Conservation (phyloP, 2,113 vertebrate genomes). For the Mugil cephalus region DNA sequence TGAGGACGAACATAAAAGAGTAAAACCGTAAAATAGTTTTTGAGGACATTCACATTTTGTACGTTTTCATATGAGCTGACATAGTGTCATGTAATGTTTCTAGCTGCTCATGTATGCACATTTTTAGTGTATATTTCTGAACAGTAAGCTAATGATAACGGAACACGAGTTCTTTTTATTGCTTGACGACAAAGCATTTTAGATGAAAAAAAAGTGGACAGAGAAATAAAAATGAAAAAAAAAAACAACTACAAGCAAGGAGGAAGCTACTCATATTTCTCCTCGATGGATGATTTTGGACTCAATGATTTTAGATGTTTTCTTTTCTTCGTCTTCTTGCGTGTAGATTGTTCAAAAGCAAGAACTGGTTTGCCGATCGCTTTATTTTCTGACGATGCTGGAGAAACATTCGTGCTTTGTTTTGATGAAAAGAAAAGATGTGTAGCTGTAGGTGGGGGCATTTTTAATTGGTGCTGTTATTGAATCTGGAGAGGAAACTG, state of each 20-base stretch:
- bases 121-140: slow-evolving; percentile 98
- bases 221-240: slow-evolving; percentile 75
- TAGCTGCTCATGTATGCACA: slow-evolving; percentile 98
- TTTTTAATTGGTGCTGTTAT: slow-evolving; percentile 91
- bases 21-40: slow-evolving; percentile 94
- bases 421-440: slow-evolving; percentile 77
- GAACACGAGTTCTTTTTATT: slow-evolving; percentile 93
- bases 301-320: slow-evolving; percentile 86
- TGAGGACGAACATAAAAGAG: slow-evolving; percentile 90
- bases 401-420: slow-evolving; percentile 90
- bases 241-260: slow-evolving; percentile 76
- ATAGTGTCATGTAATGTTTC: slow-evolving; percentile 97
- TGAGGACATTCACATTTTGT: slow-evolving; percentile 98
- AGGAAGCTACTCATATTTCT: slow-evolving; percentile 86
- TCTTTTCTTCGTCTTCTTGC: slow-evolving; percentile 81
- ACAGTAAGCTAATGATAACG: slow-evolving; percentile 92
- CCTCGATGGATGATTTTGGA: slow-evolving; percentile 89
- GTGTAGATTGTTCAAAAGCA: slow-evolving; percentile 94
- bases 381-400: slow-evolving; percentile 97
- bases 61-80: slow-evolving; percentile 99
- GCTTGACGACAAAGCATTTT: slow-evolving; percentile 92
- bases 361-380: slow-evolving; percentile 91
- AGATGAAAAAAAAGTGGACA: slow-evolving; percentile 86
- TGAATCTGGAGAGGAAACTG: slow-evolving; percentile 87
- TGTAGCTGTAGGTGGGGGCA: slow-evolving; percentile 92